Conservation (phyloP, 2,113 vertebrate genomes). For the Peromyscus polionotus region DNA sequence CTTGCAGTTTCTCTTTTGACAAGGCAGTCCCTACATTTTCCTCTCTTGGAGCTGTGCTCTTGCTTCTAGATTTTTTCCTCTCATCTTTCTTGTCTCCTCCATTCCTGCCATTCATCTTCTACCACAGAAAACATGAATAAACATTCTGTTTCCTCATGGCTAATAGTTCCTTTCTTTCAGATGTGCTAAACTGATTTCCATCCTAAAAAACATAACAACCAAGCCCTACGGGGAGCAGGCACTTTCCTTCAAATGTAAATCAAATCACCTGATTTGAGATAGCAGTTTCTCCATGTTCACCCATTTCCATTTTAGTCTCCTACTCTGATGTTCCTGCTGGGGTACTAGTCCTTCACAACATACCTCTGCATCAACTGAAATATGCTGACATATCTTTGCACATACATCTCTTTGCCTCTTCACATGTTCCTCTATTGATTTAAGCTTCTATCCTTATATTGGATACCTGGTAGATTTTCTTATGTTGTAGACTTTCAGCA, state of each 20-base stretch:
- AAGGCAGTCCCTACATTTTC: neutral
- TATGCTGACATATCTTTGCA: neutral
- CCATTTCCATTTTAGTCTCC: neutral
- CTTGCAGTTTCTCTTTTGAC: neutral
- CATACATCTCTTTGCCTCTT: neutral
- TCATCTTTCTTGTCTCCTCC: neutral
- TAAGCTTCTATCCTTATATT: neutral
- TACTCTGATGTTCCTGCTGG: neutral
- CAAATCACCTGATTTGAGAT: neutral
- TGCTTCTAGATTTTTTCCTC: neutral
- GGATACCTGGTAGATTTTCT: neutral
- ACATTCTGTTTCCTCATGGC: neutral
- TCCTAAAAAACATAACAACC: neutral
- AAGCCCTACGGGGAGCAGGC: rapidly evolving
- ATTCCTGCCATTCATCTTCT: neutral
- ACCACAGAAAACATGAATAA: neutral
- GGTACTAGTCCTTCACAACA: neutral
- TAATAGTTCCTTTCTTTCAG: neutral
- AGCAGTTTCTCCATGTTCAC: neutral
- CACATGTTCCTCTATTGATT: neutral
- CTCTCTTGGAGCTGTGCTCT: neutral
- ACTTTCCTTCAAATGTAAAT: neutral
- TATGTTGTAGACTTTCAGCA: neutral
- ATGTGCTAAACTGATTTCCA: neutral
- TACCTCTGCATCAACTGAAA: neutral